These are phyloP conservation scores for Neodiprion fabricii DNA, from an alignment of 1,140 invertebrate genomes.

Conservation along the genomic window DNA sequence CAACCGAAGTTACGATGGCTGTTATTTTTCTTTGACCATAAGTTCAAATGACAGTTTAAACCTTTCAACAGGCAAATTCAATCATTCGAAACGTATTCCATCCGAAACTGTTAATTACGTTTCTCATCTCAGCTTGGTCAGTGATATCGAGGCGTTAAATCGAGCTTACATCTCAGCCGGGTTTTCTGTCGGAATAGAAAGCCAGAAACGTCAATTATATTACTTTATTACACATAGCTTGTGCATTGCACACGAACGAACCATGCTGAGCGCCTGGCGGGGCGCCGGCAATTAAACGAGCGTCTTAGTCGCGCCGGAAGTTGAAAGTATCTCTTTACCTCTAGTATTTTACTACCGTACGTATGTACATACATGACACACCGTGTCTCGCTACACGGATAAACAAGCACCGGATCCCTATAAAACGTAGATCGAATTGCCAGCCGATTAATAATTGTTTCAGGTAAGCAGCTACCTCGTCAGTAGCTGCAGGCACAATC, in stretches of 20 bases:
- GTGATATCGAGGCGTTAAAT: too few species aligned
- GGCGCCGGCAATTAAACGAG: background rate
- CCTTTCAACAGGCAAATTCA: too few species aligned
- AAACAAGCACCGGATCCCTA: background rate
- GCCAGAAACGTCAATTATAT: background rate
- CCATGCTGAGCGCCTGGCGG: background rate
- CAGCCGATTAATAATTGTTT: background rate
- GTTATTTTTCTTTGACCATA: too few species aligned
- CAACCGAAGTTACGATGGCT: too few species aligned
- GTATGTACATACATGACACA: background rate
- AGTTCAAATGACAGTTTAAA: too few species aligned
- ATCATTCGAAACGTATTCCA: too few species aligned
- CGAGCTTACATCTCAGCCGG: too few species aligned
- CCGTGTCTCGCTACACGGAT: background rate
- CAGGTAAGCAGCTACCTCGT: constrained; percentile 50
- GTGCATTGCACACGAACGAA: background rate
- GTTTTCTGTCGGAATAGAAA: constrained; percentile 1
- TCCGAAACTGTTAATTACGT: too few species aligned
- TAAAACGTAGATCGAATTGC: background rate
- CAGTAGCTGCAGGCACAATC: constrained; percentile 47
- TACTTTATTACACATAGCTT: background rate
- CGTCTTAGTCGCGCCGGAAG: background rate
- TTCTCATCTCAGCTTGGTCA: too few species aligned
- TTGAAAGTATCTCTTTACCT: constrained; percentile 5
- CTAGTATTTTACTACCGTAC: background rate